Evolutionary conservation across 2,888 invertebrate genomes (phyloP), one percentile per base, ranked within the genome.

Genomic region (Caenorhabditis parvicauda): DNA sequence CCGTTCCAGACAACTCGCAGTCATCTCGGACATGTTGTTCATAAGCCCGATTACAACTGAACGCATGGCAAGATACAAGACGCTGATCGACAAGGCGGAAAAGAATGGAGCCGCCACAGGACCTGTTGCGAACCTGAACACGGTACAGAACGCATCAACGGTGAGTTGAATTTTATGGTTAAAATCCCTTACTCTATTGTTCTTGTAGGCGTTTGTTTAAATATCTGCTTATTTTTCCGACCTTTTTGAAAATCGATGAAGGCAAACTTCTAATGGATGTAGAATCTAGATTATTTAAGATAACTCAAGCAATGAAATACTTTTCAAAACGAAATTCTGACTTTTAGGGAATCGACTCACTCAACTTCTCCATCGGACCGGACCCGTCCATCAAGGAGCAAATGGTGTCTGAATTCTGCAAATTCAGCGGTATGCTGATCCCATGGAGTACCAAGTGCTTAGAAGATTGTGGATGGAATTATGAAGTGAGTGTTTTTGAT

Each of bases 11-110:
- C 80, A 82, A 6, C 78, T 83, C 64, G 79, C 81, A 7, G 82
- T 84, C 7, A 65, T 81, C 39, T 84, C 83, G 67, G 84, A 84
- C 57, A 76, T 80, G 70, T 62, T 84, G 49, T 79, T 77, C 43
- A 72, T 84, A 22, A 77, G 82, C 29, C 80, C 81, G 80, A 88
- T 92, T 6, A 58, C 60, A 17, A 44, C 59, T 4, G 68, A 67
- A 2, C 54, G 73, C 9, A 44, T 75, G 29, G 64, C 67, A 24
- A 54, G 66, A 17, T 77, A 74, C 64, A 66, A 70, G 44, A 45
- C 56, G 21, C 46, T 73, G 1, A 47, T 62, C 38, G 56, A 61
- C n/a, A 48, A 53, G 21, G 43, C 61, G 2, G 25, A 17, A 1
- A 25, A 7, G 3, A 56, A 61, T 19, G 61, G 56, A 27, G 49